Percentiles rank a stretch among this genome's conserved stretches.
Conservation (phyloP, 2,888 invertebrate genomes). For the Ypsolopha sequella region DNA sequence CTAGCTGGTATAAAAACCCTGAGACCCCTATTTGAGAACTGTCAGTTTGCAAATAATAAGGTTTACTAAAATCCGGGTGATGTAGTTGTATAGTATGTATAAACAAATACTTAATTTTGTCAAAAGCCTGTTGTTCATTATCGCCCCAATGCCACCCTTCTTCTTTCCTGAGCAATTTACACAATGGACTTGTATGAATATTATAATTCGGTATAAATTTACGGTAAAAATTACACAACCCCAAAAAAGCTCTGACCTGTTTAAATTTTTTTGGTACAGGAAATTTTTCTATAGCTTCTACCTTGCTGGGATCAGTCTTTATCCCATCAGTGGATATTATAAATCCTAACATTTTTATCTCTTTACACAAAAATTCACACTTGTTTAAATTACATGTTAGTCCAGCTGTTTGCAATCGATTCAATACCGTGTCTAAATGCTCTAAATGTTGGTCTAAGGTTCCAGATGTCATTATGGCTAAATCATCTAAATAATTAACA, state of each 20-base stretch:
- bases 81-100: constrained; percentile 6
- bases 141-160: no score
- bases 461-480: no score
- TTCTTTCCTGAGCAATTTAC: no score
- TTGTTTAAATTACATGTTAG: constrained; percentile 9
- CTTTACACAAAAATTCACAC: constrained; percentile 6
- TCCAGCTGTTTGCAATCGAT: constrained; percentile 2
- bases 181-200: no score
- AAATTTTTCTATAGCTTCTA: constrained; percentile 17
- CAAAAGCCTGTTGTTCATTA: constrained; percentile 4
- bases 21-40: no score
- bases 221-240: constrained; percentile 6
- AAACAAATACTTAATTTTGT: constrained; percentile 7
- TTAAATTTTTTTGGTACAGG: constrained; percentile 16
- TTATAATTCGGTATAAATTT: constrained; percentile 6
- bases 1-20: no score
- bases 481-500: constrained; percentile 11
- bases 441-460: no score
- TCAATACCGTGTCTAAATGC: constrained; percentile 7
- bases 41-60: no score
- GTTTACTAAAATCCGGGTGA: constrained; percentile 5
- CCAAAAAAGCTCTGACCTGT: constrained; percentile 16
- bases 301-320: constrained; percentile 8
- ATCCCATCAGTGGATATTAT: constrained; percentile 6
- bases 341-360: constrained; percentile 9